phyloP scores from a whole-genome alignment of 1,140 invertebrate genomes.

The Belonocnema kinseyi region DNA sequence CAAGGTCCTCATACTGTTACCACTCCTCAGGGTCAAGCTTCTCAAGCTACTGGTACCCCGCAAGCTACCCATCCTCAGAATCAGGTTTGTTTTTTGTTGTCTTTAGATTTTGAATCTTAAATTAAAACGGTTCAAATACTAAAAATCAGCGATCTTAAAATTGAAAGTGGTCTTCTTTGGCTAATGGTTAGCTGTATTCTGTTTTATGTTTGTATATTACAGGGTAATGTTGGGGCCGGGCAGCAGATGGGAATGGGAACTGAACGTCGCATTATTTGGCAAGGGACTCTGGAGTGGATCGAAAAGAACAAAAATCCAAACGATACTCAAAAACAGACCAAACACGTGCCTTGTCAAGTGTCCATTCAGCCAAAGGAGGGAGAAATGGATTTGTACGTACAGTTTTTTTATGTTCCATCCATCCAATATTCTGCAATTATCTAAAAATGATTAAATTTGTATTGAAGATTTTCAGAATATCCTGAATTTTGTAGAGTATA shows the following conservation, averaged over 20 bases:
- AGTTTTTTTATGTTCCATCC: conserved; percentile 9
- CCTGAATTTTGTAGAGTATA: no score
- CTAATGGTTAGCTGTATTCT: conserved; percentile 11
- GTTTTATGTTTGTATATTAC: neutral
- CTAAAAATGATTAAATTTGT: no score
- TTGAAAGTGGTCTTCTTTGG: conserved; percentile 4
- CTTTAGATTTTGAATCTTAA: neutral
- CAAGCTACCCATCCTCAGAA: conserved; percentile 63
- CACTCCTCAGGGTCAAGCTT: conserved; percentile 59
- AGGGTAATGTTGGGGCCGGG: conserved; percentile 59
- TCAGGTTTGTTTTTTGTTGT: conserved; percentile 52
- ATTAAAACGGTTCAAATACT: no score
- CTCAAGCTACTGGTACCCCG: conserved; percentile 58
- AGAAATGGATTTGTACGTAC: conserved; percentile 87
- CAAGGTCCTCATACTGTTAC: conserved; percentile 69
- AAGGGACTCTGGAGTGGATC: conserved; percentile 92
- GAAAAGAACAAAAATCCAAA: conserved; percentile 86
- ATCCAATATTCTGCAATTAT: no score
- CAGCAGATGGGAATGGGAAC: conserved; percentile 63
- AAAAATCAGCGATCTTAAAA: conserved; percentile 6
- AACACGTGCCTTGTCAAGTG: conserved; percentile 90
- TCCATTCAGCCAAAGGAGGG: conserved; percentile 86
- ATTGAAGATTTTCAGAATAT: no score
- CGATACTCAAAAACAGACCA: conserved; percentile 86
- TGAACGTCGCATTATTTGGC: conserved; percentile 88